phyloP scores from a whole-genome alignment of 2,888 invertebrate species.

The Cybosia mesomella region DNA sequence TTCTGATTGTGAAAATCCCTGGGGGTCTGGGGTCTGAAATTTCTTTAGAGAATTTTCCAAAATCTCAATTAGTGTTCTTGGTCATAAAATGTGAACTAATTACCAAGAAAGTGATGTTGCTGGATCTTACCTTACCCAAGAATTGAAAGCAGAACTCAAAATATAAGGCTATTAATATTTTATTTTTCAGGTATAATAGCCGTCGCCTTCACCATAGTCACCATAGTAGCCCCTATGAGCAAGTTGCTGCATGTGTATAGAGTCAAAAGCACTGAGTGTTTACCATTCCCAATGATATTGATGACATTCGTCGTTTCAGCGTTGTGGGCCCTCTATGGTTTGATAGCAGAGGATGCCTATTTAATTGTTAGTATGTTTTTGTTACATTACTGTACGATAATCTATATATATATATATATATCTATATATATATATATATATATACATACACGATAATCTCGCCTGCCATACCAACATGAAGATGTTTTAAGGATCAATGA shows the following conservation, averaged over 20 bases:
- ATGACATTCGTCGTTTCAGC: constrained; percentile 93
- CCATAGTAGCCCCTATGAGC: constrained; percentile 94
- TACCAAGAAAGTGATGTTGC: too few species aligned
- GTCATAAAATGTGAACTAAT: too few species aligned
- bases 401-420: too few species aligned
- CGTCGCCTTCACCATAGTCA: constrained; percentile 91
- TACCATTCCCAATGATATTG: constrained; percentile 95
- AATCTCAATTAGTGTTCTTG: neutral
- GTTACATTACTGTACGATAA: neutral
- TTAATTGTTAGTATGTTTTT: constrained; percentile 88
- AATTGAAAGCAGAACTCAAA: too few species aligned
- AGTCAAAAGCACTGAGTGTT: constrained; percentile 93
- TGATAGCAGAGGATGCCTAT: constrained; percentile 91
- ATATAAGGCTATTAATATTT: neutral
- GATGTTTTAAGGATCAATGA: too few species aligned
- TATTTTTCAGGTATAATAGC: constrained; percentile 87
- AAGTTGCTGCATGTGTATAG: constrained; percentile 93
- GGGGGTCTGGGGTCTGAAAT: neutral
- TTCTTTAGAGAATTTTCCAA: neutral
- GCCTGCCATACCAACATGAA: too few species aligned
- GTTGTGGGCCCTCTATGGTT: constrained; percentile 95
- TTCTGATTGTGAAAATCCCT: neutral
- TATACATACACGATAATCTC: too few species aligned
- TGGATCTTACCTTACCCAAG: too few species aligned
- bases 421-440: too few species aligned